Evolutionary conservation across 2,113 vertebrate genomes (phyloP), one percentile per base, ranked within the genome.

Genomic region (Amazona guildingii): DNA sequence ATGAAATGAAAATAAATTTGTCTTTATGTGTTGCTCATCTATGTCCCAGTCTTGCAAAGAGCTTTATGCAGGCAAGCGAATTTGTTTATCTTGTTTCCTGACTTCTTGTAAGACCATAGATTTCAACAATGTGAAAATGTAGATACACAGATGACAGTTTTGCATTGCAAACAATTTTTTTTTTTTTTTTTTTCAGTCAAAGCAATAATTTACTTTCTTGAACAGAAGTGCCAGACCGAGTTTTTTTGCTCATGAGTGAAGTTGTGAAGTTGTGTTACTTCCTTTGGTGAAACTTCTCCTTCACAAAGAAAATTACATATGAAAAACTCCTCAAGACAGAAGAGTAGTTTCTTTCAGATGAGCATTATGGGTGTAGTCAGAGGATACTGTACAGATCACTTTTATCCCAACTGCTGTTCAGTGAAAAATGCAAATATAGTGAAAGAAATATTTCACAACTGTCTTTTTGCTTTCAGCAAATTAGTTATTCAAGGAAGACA

Each of bases 71-170:
- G 35, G 44, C 54, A 83, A 31, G 28, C 1, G 8, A 48, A 88
- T 90, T 73, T 24, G 35, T 23, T 76, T 82, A 73, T 18, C 27
- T 90, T 93, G 82, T 83, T 97, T 96, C 70, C 62, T 83, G 59
- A 93, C 57, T 90, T 83, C n/a, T 81, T 95, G 39, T 18, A 76
- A 83, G 67, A 69, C 62, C 68, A 83, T 52, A 75, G 69, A 86
- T 92, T 66, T 89, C 61, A 81, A 67, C 33, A 83, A 41, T 63
- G 51, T 67, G 64, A 92, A 96, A 94, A 96, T 81, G 81, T 84
- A 84, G 89, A 84, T 72, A 89, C 1, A 0, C 17, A 61, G 41
- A 82, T 82, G 35, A 44, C 0, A 0, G 23, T 90, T 94, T 88
- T 78, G 39, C 74, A 5, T 57, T 87, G 20, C 52, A 81, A 92